These are phyloP conservation scores for Semaprochilodus insignis DNA, from an alignment of 2,797 vertebrate genomes.

Conservation along the genomic window DNA sequence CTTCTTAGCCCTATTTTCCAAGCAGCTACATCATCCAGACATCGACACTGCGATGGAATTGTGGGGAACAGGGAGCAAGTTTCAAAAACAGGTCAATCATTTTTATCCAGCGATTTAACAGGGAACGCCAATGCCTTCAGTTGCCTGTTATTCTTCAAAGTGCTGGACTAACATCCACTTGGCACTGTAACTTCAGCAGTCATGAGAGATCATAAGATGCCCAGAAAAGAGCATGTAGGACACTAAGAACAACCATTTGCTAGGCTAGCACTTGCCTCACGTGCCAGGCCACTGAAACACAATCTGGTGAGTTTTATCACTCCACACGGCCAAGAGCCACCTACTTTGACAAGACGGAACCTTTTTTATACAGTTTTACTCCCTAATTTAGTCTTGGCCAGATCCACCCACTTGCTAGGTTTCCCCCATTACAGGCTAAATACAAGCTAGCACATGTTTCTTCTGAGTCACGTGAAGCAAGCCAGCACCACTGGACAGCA, in stretches of 20 bases:
- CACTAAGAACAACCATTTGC: not conserved
- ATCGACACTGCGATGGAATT: not conserved
- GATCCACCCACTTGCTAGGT: no score
- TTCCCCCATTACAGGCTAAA: no score
- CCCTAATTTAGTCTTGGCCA: not conserved
- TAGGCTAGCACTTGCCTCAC: not conserved
- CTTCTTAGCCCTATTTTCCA: slow-evolving; percentile 15
- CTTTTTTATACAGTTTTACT: not conserved
- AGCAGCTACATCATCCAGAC: slow-evolving; percentile 6
- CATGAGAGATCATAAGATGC: not conserved
- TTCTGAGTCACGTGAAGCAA: not conserved
- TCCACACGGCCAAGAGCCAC: not conserved
- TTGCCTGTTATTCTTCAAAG: not conserved
- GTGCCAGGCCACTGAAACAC: not conserved
- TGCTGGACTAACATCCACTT: not conserved
- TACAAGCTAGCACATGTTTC: not conserved
- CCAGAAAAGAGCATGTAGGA: not conserved
- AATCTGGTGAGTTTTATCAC: not conserved
- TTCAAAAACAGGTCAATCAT: slow-evolving; percentile 5
- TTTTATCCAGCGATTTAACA: not conserved
- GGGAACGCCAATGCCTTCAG: not conserved
- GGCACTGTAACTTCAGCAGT: not conserved
- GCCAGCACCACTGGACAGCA: not conserved
- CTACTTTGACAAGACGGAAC: no score
- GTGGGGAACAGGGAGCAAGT: not conserved